Percentiles rank a stretch among this genome's conserved stretches.
These are phyloP conservation scores for Sporophila hypoxantha DNA, from an alignment of 2,113 vertebrate genomes.

Conservation along the genomic window DNA sequence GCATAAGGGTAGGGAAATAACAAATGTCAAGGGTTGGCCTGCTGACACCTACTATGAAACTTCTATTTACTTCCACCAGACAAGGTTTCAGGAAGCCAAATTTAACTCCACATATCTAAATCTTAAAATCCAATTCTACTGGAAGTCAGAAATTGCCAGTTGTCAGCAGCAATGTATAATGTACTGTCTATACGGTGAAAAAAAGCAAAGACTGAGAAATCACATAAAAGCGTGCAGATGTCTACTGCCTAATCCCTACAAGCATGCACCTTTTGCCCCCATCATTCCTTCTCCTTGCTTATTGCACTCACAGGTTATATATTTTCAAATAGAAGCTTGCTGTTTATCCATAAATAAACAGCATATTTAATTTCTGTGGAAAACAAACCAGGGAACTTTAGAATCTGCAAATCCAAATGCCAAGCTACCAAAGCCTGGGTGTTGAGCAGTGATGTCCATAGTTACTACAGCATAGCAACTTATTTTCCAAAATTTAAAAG, in stretches of 20 bases:
- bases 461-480: neutral
- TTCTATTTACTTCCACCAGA: neutral
- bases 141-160: neutral
- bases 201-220: neutral
- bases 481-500: neutral
- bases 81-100: neutral
- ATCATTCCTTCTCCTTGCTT: neutral
- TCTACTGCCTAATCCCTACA: neutral
- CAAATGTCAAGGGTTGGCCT: neutral
- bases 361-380: neutral
- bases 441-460: neutral
- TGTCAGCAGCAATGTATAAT: neutral
- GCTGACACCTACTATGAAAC: neutral
- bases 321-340: neutral
- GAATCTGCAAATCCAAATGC: neutral
- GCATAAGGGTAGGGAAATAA: neutral
- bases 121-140: neutral
- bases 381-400: neutral
- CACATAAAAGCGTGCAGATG: neutral
- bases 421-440: neutral
- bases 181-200: neutral
- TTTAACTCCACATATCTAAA: neutral
- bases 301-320: neutral
- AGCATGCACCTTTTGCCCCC: neutral
- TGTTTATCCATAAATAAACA: neutral